These are phyloP conservation scores for Acrocephalus scirpaceus DNA, from an alignment of 2,797 vertebrate species.

Conservation along the genomic window DNA sequence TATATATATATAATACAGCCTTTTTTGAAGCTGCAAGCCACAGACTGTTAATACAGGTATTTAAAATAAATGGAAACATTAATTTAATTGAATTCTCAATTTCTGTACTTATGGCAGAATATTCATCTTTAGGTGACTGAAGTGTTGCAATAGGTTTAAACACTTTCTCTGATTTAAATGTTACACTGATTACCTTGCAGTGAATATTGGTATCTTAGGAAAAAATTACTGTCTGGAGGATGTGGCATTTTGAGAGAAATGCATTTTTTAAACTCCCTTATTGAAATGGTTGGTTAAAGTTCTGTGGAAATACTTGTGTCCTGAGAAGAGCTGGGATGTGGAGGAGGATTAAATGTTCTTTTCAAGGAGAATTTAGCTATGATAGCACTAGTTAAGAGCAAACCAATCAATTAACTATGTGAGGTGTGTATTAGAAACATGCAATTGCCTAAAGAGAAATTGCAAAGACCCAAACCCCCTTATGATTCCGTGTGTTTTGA, in stretches of 20 bases:
- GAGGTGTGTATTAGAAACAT: neutral
- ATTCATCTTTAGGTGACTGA: neutral
- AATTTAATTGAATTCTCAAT: neutral
- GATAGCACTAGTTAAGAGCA: neutral
- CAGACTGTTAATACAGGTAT: neutral
- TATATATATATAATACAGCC: neutral
- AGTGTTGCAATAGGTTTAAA: neutral
- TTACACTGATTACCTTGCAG: neutral
- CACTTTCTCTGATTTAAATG: neutral
- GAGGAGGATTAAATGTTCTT: neutral
- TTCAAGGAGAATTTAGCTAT: neutral
- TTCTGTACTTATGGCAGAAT: neutral
- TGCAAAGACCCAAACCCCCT: neutral
- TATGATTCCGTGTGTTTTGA: neutral
- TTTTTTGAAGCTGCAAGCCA: neutral
- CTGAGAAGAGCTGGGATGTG: neutral
- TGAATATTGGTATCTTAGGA: neutral
- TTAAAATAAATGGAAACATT: neutral
- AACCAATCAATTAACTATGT: neutral
- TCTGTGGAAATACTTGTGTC: neutral
- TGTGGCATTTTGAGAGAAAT: neutral
- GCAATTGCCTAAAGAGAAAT: neutral
- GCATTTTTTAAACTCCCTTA: neutral
- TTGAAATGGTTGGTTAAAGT: neutral
- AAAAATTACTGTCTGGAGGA: neutral